These are phyloP conservation scores for Corvus cornix DNA, from an alignment of 2,113 vertebrate genomes.

Conservation along the genomic window DNA sequence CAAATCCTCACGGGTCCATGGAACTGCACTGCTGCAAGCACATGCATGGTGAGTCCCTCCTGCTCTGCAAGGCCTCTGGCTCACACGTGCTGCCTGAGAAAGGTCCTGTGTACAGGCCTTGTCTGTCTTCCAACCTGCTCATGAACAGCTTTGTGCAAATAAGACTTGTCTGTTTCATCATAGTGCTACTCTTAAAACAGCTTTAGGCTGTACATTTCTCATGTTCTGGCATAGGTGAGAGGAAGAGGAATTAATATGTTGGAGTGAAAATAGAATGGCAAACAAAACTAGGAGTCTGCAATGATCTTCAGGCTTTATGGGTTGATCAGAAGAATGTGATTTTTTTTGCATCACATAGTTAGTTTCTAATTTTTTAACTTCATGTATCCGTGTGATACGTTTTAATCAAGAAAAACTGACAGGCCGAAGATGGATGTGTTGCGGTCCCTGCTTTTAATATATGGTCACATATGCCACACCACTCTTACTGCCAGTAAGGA, in stretches of 20 bases:
- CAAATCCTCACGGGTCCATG: rapidly evolving
- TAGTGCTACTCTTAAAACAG: neutral
- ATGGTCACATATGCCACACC: neutral
- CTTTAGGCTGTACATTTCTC: neutral
- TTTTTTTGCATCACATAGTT: neutral
- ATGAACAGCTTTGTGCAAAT: neutral
- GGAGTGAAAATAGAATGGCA: neutral
- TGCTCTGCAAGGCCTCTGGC: neutral
- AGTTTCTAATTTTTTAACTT: neutral
- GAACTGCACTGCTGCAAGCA: rapidly evolving
- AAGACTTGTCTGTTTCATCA: neutral
- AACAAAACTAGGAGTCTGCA: neutral
- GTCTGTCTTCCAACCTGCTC: neutral
- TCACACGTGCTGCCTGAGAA: neutral
- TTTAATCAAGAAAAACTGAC: slow-evolving; percentile 1
- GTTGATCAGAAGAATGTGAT: neutral
- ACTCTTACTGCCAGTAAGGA: neutral
- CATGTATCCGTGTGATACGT: neutral
- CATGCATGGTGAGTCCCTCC: rapidly evolving
- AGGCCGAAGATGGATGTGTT: neutral
- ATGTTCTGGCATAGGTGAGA: neutral
- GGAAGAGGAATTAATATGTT: neutral
- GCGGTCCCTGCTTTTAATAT: neutral
- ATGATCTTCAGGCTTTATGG: neutral
- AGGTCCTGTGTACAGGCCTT: neutral